Conservation (phyloP, 2,888 invertebrate species). For the Neoitamus cyanurus region DNA sequence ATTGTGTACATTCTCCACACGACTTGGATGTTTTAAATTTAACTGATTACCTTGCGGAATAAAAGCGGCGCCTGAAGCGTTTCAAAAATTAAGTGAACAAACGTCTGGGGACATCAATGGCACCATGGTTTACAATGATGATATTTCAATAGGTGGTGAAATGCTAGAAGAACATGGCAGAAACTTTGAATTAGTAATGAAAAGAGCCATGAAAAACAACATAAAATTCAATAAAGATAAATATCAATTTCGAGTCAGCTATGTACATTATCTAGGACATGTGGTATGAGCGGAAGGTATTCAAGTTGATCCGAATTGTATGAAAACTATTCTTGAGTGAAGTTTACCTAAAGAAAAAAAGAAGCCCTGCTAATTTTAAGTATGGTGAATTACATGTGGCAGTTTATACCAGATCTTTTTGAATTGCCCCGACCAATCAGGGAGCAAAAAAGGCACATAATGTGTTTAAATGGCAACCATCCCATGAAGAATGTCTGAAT, state of each 20-base stretch:
- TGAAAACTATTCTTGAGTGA: background rate
- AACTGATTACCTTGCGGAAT: constrained; percentile 39
- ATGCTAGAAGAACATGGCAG: background rate
- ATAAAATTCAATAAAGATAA: constrained; percentile 38
- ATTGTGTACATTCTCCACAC: constrained; percentile 50
- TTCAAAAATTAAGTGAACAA: constrained; percentile 52
- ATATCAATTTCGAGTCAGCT: constrained; percentile 19
- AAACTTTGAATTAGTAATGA: background rate
- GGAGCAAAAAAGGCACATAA: constrained; percentile 45
- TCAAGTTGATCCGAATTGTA: background rate
- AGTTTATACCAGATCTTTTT: constrained; percentile 52
- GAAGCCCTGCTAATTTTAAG: constrained; percentile 31
- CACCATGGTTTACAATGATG: background rate
- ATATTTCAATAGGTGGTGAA: background rate
- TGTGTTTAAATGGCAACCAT: constrained; percentile 29
- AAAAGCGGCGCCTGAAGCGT: constrained; percentile 51
- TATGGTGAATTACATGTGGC: constrained; percentile 51
- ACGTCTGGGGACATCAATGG: constrained; percentile 49
- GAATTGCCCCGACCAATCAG: constrained; percentile 46
- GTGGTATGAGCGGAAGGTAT: background rate
- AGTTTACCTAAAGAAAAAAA: background rate
- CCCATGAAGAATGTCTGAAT: constrained; percentile 11
- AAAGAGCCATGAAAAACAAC: constrained; percentile 30
- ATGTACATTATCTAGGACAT: constrained; percentile 38
- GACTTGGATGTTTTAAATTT: constrained; percentile 27